These are phyloP conservation scores for Drosophila punjabiensis DNA, from an alignment of 1,140 invertebrate genomes.

Conservation along the genomic window DNA sequence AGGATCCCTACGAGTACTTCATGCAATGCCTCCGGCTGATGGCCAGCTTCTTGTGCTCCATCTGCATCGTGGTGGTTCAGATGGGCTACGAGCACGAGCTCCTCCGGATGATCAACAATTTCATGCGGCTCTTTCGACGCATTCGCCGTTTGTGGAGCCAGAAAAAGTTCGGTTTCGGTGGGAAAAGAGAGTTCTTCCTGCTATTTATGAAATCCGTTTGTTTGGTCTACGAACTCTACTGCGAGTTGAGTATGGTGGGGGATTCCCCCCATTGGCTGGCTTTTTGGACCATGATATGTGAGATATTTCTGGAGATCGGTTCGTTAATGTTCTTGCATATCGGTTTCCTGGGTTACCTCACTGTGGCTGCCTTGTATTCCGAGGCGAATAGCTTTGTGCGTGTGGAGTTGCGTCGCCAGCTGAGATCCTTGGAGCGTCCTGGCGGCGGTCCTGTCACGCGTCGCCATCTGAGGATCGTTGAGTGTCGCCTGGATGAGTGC, in stretches of 20 bases:
- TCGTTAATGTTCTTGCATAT: slow-evolving; percentile 55
- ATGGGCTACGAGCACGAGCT: slow-evolving; percentile 43
- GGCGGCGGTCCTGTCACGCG: slow-evolving; percentile 26
- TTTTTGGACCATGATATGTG: background rate
- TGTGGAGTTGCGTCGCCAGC: slow-evolving; percentile 52
- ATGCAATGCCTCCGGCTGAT: slow-evolving; percentile 37
- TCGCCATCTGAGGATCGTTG: slow-evolving; percentile 27
- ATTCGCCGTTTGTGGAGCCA: slow-evolving; percentile 36
- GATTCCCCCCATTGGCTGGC: background rate
- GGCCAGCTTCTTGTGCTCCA: slow-evolving; percentile 20
- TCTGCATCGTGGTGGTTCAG: slow-evolving; percentile 51
- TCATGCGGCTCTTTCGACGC: slow-evolving; percentile 54
- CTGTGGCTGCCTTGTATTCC: slow-evolving; percentile 60
- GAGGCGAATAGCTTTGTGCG: slow-evolving; percentile 61
- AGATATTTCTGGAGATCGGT: slow-evolving; percentile 28
- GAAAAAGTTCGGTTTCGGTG: slow-evolving; percentile 44
- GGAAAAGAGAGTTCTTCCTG: slow-evolving; percentile 54
- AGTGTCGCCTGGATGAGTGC: slow-evolving; percentile 59
- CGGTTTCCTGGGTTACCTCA: slow-evolving; percentile 65
- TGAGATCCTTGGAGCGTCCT: slow-evolving; percentile 52
- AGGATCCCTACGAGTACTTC: slow-evolving; percentile 19
- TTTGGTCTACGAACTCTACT: slow-evolving; percentile 48
- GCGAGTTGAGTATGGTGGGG: slow-evolving; percentile 7
- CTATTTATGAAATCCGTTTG: slow-evolving; percentile 53
- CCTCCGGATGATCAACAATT: slow-evolving; percentile 55